A percentile compares a stretch with the other conserved stretches of the same genome.
Evolutionary conservation across 2,888 invertebrate species (phyloP).

Genomic region (Noctua janthe): DNA sequence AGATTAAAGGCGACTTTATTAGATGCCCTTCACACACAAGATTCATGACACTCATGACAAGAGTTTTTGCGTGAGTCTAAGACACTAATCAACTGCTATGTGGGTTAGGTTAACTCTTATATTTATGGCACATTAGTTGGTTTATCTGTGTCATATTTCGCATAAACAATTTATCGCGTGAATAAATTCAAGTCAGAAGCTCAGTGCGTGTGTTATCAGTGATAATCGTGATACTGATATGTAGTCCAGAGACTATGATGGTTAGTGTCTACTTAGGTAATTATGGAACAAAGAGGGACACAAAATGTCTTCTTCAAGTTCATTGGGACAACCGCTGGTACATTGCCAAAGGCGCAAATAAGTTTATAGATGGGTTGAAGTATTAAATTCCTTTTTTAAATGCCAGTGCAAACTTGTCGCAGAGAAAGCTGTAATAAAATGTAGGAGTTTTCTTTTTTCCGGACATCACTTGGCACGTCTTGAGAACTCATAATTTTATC

Average conservation of each 20-base stretch:
- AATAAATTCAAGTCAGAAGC: constrained; percentile 55
- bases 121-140: constrained; percentile 60
- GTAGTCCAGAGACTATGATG: neutral
- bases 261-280: neutral
- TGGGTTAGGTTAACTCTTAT: constrained; percentile 56
- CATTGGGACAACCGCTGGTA: constrained; percentile 25
- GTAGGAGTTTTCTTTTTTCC: constrained; percentile 9
- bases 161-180: constrained; percentile 60
- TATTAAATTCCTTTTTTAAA: neutral
- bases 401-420: neutral
- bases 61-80: constrained; percentile 55
- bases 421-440: constrained; percentile 5
- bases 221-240: constrained; percentile 39
- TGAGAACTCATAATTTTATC: constrained; percentile 20
- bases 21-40: constrained; percentile 52
- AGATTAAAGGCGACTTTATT: constrained; percentile 54
- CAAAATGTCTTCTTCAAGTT: constrained; percentile 10
- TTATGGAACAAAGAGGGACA: constrained; percentile 7
- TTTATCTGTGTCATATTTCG: constrained; percentile 65
- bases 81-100: constrained; percentile 58
- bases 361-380: constrained; percentile 1
- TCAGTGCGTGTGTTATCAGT: constrained; percentile 35
- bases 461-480: constrained; percentile 24
- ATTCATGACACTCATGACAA: constrained; percentile 42
- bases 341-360: constrained; percentile 30